Evolutionary conservation across 2,113 vertebrate genomes (phyloP).

Genomic region (Eulemur rufifrons): DNA sequence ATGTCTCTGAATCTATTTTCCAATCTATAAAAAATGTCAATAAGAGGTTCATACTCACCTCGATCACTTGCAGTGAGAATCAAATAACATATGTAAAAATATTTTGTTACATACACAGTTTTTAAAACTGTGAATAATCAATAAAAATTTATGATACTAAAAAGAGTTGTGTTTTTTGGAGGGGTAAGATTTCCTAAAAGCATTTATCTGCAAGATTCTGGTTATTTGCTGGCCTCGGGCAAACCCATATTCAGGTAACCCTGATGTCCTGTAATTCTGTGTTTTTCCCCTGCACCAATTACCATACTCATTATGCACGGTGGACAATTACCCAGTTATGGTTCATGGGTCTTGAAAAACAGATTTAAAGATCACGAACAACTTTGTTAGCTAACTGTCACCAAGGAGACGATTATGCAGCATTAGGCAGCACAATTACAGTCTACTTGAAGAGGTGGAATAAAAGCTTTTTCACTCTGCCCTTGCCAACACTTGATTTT

Average conservation of each 20-base stretch:
- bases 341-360: conserved; percentile 35
- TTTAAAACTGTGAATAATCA: background rate
- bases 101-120: background rate
- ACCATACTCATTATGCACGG: background rate
- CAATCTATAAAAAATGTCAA: background rate
- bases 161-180: background rate
- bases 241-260: background rate
- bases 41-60: background rate
- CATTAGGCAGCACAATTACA: background rate
- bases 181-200: background rate
- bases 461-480: conserved; percentile 24
- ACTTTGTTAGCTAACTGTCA: background rate
- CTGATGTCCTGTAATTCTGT: background rate
- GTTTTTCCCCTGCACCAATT: background rate
- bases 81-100: background rate
- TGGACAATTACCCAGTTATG: background rate
- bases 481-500: background rate
- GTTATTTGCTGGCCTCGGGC: background rate
- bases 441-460: background rate
- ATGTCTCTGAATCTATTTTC: background rate
- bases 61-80: background rate
- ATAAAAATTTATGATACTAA: background rate
- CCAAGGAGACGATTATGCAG: background rate
- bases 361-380: background rate
- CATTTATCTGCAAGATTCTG: background rate